Evolutionary conservation across 2,113 vertebrate genomes (phyloP).

Genomic region (Capricornis sumatraensis): DNA sequence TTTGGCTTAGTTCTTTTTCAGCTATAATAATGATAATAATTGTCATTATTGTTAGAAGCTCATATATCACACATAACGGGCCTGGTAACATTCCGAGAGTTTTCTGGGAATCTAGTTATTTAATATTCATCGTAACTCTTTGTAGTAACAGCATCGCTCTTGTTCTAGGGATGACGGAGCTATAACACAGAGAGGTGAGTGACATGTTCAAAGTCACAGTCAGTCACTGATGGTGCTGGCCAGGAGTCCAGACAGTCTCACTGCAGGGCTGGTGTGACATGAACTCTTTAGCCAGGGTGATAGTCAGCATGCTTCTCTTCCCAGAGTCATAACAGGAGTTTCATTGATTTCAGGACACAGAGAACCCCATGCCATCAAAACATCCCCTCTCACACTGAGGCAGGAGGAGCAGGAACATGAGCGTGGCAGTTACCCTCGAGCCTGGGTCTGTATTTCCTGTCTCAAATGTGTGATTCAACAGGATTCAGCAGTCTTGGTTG

Average conservation of each 20-base stretch:
- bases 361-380: not conserved
- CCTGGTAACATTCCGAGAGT: not conserved
- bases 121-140: no score
- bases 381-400: not conserved
- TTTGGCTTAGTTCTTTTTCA: not conserved
- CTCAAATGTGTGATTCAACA: not conserved
- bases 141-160: not conserved
- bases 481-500: not conserved
- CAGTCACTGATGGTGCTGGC: not conserved
- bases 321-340: not conserved
- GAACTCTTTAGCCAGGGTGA: not conserved
- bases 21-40: not conserved
- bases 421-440: not conserved
- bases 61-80: not conserved
- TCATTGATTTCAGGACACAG: not conserved
- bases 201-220: not conserved
- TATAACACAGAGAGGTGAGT: not conserved
- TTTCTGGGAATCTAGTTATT: not conserved
- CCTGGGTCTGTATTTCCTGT: not conserved
- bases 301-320: not conserved
- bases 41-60: not conserved
- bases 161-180: not conserved
- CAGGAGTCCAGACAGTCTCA: not conserved
- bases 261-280: no score
- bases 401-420: not conserved